These are phyloP conservation scores for Drosophila parthenogenetica DNA, from an alignment of 2,888 invertebrate genomes.

Conservation along the genomic window DNA sequence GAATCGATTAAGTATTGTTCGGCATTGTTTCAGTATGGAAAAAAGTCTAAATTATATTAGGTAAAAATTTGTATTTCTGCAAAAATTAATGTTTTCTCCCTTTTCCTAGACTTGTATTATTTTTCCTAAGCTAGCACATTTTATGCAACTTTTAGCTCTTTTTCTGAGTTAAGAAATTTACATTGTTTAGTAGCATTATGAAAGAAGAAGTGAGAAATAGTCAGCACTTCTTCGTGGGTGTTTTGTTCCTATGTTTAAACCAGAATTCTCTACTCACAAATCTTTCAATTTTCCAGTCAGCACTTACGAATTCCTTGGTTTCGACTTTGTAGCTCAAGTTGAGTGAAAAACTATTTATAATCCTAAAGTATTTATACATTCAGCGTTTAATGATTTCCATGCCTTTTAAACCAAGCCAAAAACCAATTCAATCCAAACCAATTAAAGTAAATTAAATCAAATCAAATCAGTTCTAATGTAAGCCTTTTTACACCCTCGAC, in stretches of 20 bases:
- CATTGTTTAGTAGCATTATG: too few relatives aligned
- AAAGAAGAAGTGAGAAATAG: too few relatives aligned
- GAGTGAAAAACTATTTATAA: constrained; percentile 42
- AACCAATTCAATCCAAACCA: constrained; percentile 38
- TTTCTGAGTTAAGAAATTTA: too few relatives aligned
- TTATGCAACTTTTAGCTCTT: too few relatives aligned
- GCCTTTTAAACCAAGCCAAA: constrained; percentile 40
- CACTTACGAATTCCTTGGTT: constrained; percentile 27
- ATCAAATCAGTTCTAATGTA: constrained; percentile 24
- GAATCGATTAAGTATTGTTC: neutral
- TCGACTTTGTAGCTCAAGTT: constrained; percentile 26
- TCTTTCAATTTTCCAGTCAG: constrained; percentile 16
- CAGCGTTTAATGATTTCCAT: constrained; percentile 43
- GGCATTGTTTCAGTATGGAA: too few relatives aligned
- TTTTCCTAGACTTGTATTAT: too few relatives aligned
- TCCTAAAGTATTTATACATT: constrained; percentile 5
- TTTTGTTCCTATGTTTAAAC: constrained; percentile 38
- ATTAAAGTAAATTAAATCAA: constrained; percentile 48
- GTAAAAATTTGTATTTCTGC: too few relatives aligned
- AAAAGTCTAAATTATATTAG: too few relatives aligned
- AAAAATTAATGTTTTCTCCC: too few relatives aligned
- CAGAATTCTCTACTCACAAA: constrained; percentile 12
- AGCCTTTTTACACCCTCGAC: constrained; percentile 33
- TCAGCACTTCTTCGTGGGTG: neutral
- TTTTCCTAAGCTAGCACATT: too few relatives aligned